phyloP scores from a whole-genome alignment of 1,140 invertebrate species.

The Hormaphis cornu region DNA sequence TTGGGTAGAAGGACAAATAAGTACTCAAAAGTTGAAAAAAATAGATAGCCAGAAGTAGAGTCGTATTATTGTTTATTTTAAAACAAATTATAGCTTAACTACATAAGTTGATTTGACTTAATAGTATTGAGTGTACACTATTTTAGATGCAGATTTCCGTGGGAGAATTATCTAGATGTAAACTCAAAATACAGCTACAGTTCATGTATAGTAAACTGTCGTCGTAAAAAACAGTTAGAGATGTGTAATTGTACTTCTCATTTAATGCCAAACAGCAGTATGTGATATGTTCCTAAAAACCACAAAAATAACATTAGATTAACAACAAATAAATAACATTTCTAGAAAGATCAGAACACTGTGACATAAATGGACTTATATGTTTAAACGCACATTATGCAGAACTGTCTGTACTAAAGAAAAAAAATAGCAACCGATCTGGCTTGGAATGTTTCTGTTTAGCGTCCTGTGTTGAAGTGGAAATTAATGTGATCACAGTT shows the following conservation, averaged over 20 bases:
- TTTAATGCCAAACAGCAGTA: conserved; percentile 52
- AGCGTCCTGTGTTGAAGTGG: conserved; percentile 53
- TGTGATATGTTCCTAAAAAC: neutral
- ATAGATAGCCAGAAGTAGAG: neutral
- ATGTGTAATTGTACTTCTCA: conserved; percentile 58
- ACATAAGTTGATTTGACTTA: neutral
- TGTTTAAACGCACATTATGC: conserved; percentile 54
- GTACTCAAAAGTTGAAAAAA: too few species aligned
- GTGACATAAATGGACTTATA: conserved; percentile 50
- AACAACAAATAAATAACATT: neutral
- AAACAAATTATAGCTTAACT: neutral
- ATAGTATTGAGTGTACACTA: neutral
- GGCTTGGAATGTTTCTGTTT: conserved; percentile 52
- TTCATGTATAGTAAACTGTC: conserved; percentile 57
- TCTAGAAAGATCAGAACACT: conserved; percentile 42
- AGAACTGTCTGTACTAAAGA: conserved; percentile 51
- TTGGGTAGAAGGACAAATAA: too few species aligned
- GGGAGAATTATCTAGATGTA: conserved; percentile 53
- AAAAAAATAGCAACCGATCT: conserved; percentile 37
- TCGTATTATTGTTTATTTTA: neutral
- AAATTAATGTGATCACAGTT: conserved; percentile 37
- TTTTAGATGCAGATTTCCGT: conserved; percentile 54
- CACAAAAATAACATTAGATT: neutral
- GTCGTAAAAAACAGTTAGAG: conserved; percentile 51
- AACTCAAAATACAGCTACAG: conserved; percentile 56